Base-by-base conservation (phyloP, 1,140 invertebrate species). In the Heliconius hermathena region DNA sequence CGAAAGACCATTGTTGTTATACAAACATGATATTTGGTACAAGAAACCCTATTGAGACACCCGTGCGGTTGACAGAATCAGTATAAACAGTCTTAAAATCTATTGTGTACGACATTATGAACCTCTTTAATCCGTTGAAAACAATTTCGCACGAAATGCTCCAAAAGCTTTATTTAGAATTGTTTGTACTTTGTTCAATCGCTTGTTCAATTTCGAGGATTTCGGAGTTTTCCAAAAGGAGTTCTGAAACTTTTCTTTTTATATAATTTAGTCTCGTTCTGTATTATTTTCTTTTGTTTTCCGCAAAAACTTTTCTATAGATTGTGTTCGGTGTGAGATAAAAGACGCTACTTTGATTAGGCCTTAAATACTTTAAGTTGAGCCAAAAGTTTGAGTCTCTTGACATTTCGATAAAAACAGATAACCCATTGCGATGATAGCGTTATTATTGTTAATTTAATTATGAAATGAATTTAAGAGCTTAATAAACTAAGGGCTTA, bases 121-220 rank as follows among this genome's bases (percentile, higher is more conserved):
- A 85, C 84, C 86, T 87, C 87, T 91, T 88, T 91, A 93, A 91
- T 93, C 89, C 83, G 78, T 77, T 84, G 85, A 87, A 93, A 90
- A 93, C 91, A 93, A 92, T 91, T 91, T 91, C 85, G 83, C 82
- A 86, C 86, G 86, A 88, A 89, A 89, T 89, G 88, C 88, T 76
- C 60, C 86, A 81, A 46, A 76, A 80, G 79, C 80, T 78, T 85
- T 85, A 87, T 89, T 88, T 85, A 87, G 77, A 83, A 83, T 88
- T 89, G 87, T 89, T 86, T 86, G 84, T 81, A 77, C 79, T 88
- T 87, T 85, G 81, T 83, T 88, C 85, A 88, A 89, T 87, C 87
- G 87, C 26, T 79, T 84, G 86, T 85, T 84, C 85, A 85, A 76
- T 76, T 76, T 70, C n/a, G 18, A 76, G 74, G 74, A 76, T 76